Evolutionary conservation across 2,113 vertebrate species (phyloP).

Genomic region (Isichthys henryi): DNA sequence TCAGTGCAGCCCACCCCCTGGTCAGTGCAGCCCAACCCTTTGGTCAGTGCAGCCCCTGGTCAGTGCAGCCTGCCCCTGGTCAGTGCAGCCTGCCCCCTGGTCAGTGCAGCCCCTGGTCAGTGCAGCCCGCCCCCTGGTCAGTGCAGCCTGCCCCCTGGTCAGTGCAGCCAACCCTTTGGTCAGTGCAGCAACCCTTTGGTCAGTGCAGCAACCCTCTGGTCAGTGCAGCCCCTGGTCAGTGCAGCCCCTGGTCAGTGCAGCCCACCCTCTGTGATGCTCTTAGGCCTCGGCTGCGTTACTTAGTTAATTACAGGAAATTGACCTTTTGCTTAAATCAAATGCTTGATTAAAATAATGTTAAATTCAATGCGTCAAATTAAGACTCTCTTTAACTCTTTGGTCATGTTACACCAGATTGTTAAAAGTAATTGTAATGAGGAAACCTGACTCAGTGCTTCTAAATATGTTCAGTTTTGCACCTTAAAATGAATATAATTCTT

Average conservation of each 20-base stretch:
- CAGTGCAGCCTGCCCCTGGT: not conserved
- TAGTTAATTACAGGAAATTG: not conserved
- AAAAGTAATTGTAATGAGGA: not conserved
- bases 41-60: not conserved
- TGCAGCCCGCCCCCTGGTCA: no score
- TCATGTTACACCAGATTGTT: not conserved
- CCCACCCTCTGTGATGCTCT: not conserved
- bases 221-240: no score
- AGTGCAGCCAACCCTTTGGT: no score
- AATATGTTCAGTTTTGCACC: not conserved
- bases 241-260: no score
- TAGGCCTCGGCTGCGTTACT: not conserved
- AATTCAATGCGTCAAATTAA: not conserved
- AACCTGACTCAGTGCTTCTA: not conserved
- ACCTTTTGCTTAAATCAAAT: not conserved
- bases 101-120: no score
- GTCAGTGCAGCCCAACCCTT: no score
- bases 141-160: no score
- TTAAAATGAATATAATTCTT: not conserved
- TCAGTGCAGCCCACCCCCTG: no score
- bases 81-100: not conserved
- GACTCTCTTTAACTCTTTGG: not conserved
- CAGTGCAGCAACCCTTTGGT: no score
- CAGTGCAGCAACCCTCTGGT: no score
- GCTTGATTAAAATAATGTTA: not conserved